Evolutionary conservation across 1,140 invertebrate genomes (phyloP), one percentile per base, ranked within the genome.

Genomic region (Scylla paramamosain): DNA sequence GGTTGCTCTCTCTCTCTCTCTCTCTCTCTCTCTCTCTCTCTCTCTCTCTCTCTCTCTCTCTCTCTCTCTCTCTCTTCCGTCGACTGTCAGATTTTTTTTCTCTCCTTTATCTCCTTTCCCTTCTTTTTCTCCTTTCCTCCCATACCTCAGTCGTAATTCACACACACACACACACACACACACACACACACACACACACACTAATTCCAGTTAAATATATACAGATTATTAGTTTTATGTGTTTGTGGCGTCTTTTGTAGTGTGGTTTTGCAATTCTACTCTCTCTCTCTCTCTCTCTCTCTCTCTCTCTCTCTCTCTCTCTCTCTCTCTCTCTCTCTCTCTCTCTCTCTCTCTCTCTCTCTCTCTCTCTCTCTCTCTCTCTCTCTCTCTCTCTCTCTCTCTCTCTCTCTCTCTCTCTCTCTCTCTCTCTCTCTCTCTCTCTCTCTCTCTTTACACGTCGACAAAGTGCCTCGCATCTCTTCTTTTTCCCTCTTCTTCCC

Each of bases 21-120:
- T 77, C 91, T 92, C 89, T 92, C 91, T 92, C 52, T 77, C 29
- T 92, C 59, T 59, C 52, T 77, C 29, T 92, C 59, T 77, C 52
- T 67, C 32, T 77, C 52, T 92, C 52, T 77, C 59, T 77, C 52
- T 59, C 52, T 77, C 91, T 92, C 52, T 77, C 52, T 92, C 91
- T 92, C 28, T 92, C 52, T 31, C n/a, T 92, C 91, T 67, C 48
- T 67, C 91, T 92, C 90, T 28, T 32, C 31, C 46, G 28, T 45
- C 31, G 31, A n/a, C n/a, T 84, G n/a, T 20, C 83, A 6, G n/a
- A n/a, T n/a, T 48, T 14, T 48, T 14, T 48, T 14, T 48, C 46
- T 48, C 46, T 48, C 46, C 14, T 48, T 14, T 48, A 4, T 48
- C 46, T 48, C 46, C 46, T 48, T 14, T 48, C 46, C 14, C 46